Evolutionary conservation across 2,113 vertebrate species (phyloP).

Genomic region (Oncorhynchus tshawytscha): DNA sequence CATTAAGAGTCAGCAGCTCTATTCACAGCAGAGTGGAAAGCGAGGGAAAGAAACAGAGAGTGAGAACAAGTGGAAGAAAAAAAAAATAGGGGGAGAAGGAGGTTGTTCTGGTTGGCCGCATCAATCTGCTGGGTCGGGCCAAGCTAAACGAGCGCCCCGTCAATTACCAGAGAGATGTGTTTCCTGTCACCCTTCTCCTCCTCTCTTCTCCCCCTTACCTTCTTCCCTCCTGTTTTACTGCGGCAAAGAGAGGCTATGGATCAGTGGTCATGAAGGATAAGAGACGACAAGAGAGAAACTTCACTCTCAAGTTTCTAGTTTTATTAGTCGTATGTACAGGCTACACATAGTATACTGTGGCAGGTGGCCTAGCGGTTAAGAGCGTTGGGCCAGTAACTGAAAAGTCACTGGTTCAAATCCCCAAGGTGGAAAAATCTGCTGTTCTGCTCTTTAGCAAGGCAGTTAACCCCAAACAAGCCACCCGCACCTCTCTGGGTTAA

Average conservation of each 20-base stretch:
- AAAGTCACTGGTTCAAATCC: no score
- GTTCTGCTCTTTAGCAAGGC: no score
- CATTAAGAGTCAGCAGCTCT: constrained; percentile 33
- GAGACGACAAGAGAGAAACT: not conserved
- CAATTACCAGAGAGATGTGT: constrained; percentile 38
- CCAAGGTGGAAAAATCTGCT: no score
- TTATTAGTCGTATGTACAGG: no score
- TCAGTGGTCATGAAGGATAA: not conserved
- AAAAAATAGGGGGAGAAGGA: not conserved
- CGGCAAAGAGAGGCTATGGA: not conserved
- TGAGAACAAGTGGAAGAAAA: constrained; percentile 1
- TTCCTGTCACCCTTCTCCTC: constrained; percentile 32
- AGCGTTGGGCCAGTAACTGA: no score
- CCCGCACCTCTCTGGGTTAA: no score
- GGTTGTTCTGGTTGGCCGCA: constrained; percentile 22
- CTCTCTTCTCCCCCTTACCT: not conserved
- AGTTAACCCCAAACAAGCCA: no score
- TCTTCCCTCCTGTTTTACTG: no score
- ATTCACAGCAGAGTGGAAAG: constrained; percentile 13
- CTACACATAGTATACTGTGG: no score
- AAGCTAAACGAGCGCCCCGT: constrained; percentile 50
- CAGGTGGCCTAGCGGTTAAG: no score
- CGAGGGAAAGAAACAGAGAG: constrained; percentile 3
- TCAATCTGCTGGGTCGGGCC: constrained; percentile 16
- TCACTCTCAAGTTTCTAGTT: no score